Evolutionary conservation across 1,140 invertebrate genomes (phyloP).

Genomic region (Drosophila lini): DNA sequence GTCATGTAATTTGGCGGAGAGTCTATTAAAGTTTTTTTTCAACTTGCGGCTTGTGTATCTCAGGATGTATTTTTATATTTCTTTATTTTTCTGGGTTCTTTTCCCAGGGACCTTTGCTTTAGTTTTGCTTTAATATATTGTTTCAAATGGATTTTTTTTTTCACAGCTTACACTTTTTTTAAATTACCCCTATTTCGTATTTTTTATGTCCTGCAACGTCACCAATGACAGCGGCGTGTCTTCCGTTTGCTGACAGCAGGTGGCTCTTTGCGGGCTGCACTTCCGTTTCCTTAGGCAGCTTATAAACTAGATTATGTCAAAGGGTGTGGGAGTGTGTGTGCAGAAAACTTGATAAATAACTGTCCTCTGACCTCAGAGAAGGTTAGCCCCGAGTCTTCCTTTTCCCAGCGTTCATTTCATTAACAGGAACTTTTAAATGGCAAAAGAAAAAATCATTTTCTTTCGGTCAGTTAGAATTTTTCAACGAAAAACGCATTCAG

Average conservation of each 20-base stretch:
- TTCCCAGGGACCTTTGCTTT: background rate
- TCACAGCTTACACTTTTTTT: too few relatives aligned
- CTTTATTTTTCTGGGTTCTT: too few relatives aligned
- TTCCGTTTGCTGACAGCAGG: constrained; percentile 26
- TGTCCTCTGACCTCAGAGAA: background rate
- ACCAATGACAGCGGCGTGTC: background rate
- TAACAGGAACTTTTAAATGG: constrained; percentile 14
- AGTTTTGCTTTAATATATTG: background rate
- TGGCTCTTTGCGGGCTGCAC: constrained; percentile 15
- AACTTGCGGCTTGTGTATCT: background rate
- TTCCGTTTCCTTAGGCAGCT: constrained; percentile 13
- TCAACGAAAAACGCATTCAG: constrained; percentile 9
- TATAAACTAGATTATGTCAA: constrained; percentile 33
- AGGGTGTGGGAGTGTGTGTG: background rate
- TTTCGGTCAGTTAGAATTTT: constrained; percentile 14
- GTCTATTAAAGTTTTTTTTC: constrained; percentile 14
- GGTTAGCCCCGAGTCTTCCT: background rate
- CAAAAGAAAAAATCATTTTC: background rate
- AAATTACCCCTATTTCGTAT: background rate
- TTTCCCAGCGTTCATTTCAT: constrained; percentile 13
- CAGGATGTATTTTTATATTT: background rate
- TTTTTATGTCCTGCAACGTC: background rate
- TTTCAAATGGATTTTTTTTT: too few relatives aligned
- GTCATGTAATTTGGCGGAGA: constrained; percentile 22
- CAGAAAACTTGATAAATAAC: constrained; percentile 19